Base-by-base conservation (phyloP, 2,888 invertebrate species). In the Sthenelais limicola region DNA sequence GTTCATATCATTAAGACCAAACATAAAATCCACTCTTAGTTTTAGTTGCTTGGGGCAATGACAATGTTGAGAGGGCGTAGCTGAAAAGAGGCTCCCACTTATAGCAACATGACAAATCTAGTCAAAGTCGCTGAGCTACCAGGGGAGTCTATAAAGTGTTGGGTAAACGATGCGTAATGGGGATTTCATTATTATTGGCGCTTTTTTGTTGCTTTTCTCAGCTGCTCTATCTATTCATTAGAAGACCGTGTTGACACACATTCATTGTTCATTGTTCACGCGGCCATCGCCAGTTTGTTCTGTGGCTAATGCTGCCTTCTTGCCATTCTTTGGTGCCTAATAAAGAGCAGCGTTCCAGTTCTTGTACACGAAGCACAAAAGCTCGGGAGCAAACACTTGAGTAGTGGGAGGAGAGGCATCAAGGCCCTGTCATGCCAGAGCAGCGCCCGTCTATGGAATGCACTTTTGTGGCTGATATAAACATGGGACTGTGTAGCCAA, bases 161-260 rank as follows among this genome's bases (percentile, higher is more conserved):
- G 38, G 35, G 62, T 62, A 62, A 62, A n/a, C 62, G 62, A 4
- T 1, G 24, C 62, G 38, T 62, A 62, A 62, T 62, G 62, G 62
- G 5, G 38, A 35, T 35, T 24, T 35, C 62, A 62, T 62, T 62
- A 62, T 62, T 38, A 35, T 24, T 62, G 62, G 21, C 21, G 18
- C 62, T 62, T 62, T n/a, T 62, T 62, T 62, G 62, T n/a, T 1
- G 32, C 24, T 43, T 26, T 18, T n/a, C 62, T 62, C 21, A 35
- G 35, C 62, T 43, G n/a, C 26, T 62, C 62, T n/a, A 26, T 62
- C 62, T 62, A 62, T 62, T 62, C 62, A 62, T 62, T 62, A 62
- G 62, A 62, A 35, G 1, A 24, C 38, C 26, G 21, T 62, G 38
- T 38, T 62, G 62, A 62, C 62, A 62, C 38, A 38, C 62, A 62